Base-by-base conservation (phyloP, 2,888 invertebrate species). In the Drosophila subsilvestris region DNA sequence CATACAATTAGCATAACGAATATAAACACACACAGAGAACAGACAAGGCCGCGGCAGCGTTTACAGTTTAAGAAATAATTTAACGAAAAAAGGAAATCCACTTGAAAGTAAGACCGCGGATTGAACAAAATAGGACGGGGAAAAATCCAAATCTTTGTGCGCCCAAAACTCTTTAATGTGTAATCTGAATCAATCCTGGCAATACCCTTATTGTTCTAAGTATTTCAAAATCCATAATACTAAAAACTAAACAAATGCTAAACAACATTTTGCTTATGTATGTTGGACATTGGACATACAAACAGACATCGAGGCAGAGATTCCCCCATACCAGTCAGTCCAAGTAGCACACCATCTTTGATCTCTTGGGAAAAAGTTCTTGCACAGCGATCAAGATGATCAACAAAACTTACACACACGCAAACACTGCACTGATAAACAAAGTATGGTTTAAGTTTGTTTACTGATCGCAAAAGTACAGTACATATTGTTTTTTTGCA, bases 41-140 rank as follows among this genome's bases (percentile, higher is more conserved):
- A 69, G 81, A 84, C 81, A 74, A 78, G 75, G 50, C 70, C 68
- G 80, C 79, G 67, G 53, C 72, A 72, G 79, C 81, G 83, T 70
- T 77, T 75, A 65, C 53, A 71, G 66, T 50, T 53, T 68, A 83
- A 80, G 73, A 71, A 67, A 76, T 78, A 56, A 69, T 66, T 45
- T 66, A 76, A 72, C 71, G 55, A 63, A 67, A 62, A 63, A 22
- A 59, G 62, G 37, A 48, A 47, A 50, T 49, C 29, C 32, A 20
- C 25, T 54, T 44, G 25, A 32, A 47, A 22, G 22, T 54, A 32
- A 54, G 45, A 18, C 22, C 48, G 37, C 37, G 29, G 47, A 55
- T 63, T 63, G 48, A 63, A 44, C 43, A 49, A 54, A 25, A 51
- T 54, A 53, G 53, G 29, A 62, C n/a, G 47, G 47, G 27, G 44